These are phyloP conservation scores for Leptinotarsa peninsularis DNA, from an alignment of 2,888 invertebrate genomes.

Conservation along the genomic window DNA sequence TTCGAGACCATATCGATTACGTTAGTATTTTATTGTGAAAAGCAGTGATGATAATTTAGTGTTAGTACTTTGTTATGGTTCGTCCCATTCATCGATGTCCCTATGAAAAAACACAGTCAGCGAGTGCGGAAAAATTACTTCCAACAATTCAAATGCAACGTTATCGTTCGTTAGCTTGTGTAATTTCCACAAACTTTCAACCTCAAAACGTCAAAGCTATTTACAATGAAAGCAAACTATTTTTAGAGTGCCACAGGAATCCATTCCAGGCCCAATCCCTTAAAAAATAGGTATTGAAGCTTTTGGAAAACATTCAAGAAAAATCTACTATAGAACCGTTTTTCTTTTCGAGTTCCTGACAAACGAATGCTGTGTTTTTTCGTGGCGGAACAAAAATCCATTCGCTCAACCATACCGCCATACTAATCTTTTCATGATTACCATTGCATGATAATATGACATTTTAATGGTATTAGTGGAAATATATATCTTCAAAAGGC, in stretches of 20 bases:
- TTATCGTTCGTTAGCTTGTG: too few relatives aligned
- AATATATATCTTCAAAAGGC: conserved; percentile 15
- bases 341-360: too few relatives aligned
- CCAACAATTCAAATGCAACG: too few relatives aligned
- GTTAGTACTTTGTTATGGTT: background rate
- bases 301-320: too few relatives aligned
- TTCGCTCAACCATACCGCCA: conserved; percentile 30
- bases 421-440: conserved; percentile 33
- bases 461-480: conserved; percentile 32
- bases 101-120: conserved; percentile 14
- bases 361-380: conserved; percentile 7
- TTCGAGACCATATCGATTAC: background rate
- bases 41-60: background rate
- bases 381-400: background rate
- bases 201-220: too few relatives aligned
- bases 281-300: too few relatives aligned
- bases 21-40: background rate
- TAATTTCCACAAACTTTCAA: too few relatives aligned
- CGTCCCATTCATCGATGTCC: background rate
- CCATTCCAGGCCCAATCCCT: too few relatives aligned
- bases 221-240: too few relatives aligned
- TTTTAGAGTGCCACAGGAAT: too few relatives aligned
- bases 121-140: background rate
- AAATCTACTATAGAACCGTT: too few relatives aligned
- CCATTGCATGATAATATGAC: conserved; percentile 45